Conservation (phyloP, 2,113 vertebrate species). For the Sakesphorus luctuosus region DNA sequence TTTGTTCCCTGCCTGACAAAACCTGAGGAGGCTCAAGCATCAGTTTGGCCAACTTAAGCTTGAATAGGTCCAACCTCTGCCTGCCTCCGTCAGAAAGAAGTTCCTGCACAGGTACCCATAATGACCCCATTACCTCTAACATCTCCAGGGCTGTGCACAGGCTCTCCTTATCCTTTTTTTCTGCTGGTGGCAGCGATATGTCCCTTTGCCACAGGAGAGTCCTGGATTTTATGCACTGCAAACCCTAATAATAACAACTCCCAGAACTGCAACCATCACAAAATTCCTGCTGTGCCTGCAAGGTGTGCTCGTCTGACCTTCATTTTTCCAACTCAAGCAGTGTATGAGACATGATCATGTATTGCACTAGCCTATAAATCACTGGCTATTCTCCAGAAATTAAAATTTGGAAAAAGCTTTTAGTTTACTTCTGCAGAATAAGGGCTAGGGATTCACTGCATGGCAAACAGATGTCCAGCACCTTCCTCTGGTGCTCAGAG, state of each 20-base stretch:
- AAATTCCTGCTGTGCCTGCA: fast-evolving
- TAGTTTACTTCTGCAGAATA: neutral
- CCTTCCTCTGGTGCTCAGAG: neutral
- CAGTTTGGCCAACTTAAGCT: neutral
- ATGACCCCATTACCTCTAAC: neutral
- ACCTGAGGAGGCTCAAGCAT: neutral
- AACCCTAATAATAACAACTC: neutral
- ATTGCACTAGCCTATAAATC: neutral
- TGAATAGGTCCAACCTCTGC: neutral
- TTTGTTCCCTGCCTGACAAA: neutral
- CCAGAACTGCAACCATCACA: neutral
- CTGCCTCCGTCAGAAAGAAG: neutral
- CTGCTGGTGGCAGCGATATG: fast-evolving
- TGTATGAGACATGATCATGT: neutral
- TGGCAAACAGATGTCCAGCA: neutral
- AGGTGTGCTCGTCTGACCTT: neutral
- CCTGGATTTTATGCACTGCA: neutral
- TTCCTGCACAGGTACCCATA: neutral
- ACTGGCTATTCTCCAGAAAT: neutral
- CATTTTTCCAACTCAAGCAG: neutral
- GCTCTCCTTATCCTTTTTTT: neutral
- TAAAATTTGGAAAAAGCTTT: neutral
- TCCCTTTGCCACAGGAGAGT: neutral
- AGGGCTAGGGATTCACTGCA: neutral
- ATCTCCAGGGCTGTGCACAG: neutral